Percentiles rank a stretch among this genome's conserved stretches.
phyloP scores from a whole-genome alignment of 2,888 invertebrate species.

The Agrilus mali region DNA sequence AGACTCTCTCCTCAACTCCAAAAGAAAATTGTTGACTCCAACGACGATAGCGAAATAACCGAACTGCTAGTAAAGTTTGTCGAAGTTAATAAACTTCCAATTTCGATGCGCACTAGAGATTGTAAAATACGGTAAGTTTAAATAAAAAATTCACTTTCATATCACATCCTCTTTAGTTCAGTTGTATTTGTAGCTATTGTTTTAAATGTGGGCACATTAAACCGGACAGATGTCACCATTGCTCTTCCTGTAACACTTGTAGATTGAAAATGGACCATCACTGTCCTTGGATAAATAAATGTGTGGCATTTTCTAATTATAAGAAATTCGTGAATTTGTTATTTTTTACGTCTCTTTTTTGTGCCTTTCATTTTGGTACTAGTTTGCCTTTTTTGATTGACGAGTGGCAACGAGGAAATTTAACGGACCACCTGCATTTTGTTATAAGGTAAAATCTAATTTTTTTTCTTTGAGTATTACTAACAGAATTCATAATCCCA shows the following conservation, averaged over 20 bases:
- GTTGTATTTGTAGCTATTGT: slow-evolving; percentile 36
- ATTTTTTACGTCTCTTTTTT: slow-evolving; percentile 77
- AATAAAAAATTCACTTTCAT: no score
- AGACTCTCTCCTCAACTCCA: no score
- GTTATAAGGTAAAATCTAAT: background rate
- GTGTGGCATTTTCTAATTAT: slow-evolving; percentile 90
- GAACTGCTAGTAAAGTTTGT: no score
- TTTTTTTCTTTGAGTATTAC: no score
- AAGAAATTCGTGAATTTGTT: slow-evolving; percentile 93
- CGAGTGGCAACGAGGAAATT: slow-evolving; percentile 57
- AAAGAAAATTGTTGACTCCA: no score
- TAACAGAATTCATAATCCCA: no score
- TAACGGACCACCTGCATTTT: slow-evolving; percentile 68
- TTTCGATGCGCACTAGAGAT: no score
- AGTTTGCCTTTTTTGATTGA: slow-evolving; percentile 79
- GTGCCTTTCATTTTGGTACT: slow-evolving; percentile 70
- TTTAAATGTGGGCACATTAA: slow-evolving; percentile 84
- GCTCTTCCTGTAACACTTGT: slow-evolving; percentile 85
- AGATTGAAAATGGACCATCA: slow-evolving; percentile 96
- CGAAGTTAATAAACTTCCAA: no score
- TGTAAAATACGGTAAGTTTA: no score
- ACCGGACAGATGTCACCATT: slow-evolving; percentile 92
- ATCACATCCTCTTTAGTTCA: no score
- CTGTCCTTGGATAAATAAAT: slow-evolving; percentile 95
- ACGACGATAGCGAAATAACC: no score